phyloP scores from a whole-genome alignment of 2,113 vertebrate species.

The Sebastes fasciatus region DNA sequence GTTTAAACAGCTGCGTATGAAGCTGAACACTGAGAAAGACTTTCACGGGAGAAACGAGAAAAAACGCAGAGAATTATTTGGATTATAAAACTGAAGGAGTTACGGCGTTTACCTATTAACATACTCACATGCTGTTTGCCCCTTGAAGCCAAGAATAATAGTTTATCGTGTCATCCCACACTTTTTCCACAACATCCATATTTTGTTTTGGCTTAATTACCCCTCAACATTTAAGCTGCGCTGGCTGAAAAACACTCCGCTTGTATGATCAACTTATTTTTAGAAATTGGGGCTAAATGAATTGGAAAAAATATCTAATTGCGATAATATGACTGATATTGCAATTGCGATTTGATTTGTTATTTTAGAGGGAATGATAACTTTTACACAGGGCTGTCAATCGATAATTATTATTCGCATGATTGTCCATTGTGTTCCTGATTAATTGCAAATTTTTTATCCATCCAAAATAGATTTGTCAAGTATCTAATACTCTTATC shows the following conservation, averaged over 20 bases:
- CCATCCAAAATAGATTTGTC: no score
- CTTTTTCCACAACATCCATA: background rate
- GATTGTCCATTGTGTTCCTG: no score
- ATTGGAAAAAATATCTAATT: no score
- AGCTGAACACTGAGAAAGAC: constrained; percentile 30
- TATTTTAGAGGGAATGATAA: no score
- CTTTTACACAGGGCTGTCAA: no score
- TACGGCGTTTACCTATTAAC: background rate
- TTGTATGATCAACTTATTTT: background rate
- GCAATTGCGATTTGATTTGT: no score
- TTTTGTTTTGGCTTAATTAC: constrained; percentile 19
- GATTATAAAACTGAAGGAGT: constrained; percentile 27
- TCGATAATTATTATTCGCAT: no score
- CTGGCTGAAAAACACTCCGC: background rate
- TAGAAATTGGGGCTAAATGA: background rate
- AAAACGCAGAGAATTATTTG: constrained; percentile 35
- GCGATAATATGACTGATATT: no score
- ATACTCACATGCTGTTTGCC: background rate
- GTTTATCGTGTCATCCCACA: constrained; percentile 1
- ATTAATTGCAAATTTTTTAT: no score
- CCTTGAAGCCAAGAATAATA: constrained; percentile 9
- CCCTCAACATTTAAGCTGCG: background rate
- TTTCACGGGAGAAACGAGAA: constrained; percentile 6
- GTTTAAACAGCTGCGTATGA: constrained; percentile 50
- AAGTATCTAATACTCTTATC: no score